Evolutionary conservation across 2,113 vertebrate species (phyloP).

Genomic region (Platanista minor): DNA sequence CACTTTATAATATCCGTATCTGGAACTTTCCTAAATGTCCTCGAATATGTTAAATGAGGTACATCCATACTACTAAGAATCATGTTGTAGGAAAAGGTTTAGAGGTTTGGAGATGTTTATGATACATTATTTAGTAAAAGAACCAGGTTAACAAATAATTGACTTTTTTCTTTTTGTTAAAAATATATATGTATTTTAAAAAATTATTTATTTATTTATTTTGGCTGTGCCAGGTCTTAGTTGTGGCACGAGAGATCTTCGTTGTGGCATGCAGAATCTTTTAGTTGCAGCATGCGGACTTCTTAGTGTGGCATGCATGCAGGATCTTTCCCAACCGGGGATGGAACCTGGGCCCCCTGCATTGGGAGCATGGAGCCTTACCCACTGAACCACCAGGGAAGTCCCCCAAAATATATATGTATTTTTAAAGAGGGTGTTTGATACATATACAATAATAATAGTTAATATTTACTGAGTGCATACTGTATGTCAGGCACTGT

Average conservation of each 20-base stretch:
- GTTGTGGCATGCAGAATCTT: too few relatives aligned
- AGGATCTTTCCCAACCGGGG: too few relatives aligned
- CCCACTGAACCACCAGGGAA: too few relatives aligned
- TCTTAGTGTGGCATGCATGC: too few relatives aligned
- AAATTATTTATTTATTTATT: too few relatives aligned
- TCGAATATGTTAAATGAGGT: not conserved
- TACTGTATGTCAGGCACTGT: not conserved
- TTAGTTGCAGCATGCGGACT: too few relatives aligned
- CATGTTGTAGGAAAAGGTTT: not conserved
- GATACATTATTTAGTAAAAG: not conserved
- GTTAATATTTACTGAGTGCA: not conserved
- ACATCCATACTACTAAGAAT: not conserved
- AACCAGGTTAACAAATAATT: not conserved
- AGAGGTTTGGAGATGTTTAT: not conserved
- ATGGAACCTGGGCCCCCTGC: too few relatives aligned
- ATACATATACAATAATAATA: not conserved
- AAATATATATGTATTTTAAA: not conserved
- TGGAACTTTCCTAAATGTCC: not conserved
- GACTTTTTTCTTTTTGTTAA: not conserved
- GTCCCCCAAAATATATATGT: not conserved
- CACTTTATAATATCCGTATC: not conserved
- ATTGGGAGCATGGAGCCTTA: too few relatives aligned
- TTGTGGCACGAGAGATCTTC: too few relatives aligned
- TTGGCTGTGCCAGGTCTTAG: too few relatives aligned
- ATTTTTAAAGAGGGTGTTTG: not conserved